Percentiles rank a stretch among this genome's conserved stretches.
Evolutionary conservation across 2,113 vertebrate species (phyloP).

Genomic region (Hyaena hyaena): DNA sequence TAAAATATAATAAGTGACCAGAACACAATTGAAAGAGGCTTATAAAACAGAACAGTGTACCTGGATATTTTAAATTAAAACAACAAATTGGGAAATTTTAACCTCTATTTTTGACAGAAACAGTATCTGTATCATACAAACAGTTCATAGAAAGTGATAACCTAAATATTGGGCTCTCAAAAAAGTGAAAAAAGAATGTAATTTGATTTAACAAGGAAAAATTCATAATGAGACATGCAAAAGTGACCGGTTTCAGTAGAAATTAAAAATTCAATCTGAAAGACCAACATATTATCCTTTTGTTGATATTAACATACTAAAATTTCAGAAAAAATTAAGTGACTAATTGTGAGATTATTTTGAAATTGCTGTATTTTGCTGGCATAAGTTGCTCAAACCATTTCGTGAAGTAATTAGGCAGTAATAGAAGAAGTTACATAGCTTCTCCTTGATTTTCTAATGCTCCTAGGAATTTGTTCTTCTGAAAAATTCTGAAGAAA

Average conservation of each 20-base stretch:
- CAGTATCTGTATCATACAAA: neutral
- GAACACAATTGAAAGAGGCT: neutral
- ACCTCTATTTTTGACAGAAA: neutral
- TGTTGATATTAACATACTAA: neutral
- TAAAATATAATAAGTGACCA: neutral
- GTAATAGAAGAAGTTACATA: neutral
- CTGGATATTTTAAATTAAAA: constrained; percentile 35
- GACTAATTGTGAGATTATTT: neutral
- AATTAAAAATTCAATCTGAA: neutral
- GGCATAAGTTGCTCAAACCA: neutral
- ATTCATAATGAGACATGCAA: neutral
- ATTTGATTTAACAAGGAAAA: neutral
- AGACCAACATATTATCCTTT: constrained; percentile 10
- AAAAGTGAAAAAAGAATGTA: neutral
- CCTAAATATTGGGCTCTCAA: neutral
- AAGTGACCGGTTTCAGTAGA: neutral
- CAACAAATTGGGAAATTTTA: constrained; percentile 23
- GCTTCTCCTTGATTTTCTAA: neutral
- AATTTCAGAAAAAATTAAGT: constrained; percentile 27
- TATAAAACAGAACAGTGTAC: constrained; percentile 5
- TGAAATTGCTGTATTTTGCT: constrained; percentile 46
- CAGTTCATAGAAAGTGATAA: neutral
- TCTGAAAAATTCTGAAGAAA: constrained; percentile 37
- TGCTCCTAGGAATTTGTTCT: neutral
- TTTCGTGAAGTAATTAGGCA: constrained; percentile 43